A percentile compares a stretch with the other conserved stretches of the same genome.
Conservation (phyloP, 1,140 invertebrate species). For the Heliothis subflexa region DNA sequence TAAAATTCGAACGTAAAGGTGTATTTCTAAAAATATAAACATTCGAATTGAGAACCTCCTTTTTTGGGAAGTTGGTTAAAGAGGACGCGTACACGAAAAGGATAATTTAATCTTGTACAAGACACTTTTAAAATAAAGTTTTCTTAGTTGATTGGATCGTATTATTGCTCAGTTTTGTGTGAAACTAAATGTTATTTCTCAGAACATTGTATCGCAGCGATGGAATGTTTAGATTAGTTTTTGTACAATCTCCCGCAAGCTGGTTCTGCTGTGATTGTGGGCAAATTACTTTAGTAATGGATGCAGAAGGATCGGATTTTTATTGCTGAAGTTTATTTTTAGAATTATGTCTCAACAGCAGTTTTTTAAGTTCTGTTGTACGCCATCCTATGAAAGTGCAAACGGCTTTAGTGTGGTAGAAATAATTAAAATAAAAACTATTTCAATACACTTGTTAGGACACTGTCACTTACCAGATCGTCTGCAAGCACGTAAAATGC, state of each 20-base stretch:
- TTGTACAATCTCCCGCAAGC: slow-evolving; percentile 23
- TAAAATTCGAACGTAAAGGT: too few species aligned
- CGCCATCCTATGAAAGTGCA: too few species aligned
- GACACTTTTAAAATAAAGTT: slow-evolving; percentile 36
- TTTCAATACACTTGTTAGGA: too few species aligned
- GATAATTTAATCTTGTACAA: slow-evolving; percentile 14
- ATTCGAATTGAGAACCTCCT: too few species aligned
- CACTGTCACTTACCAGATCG: too few species aligned
- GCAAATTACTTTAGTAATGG: background rate
- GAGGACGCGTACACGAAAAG: background rate
- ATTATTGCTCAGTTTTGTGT: slow-evolving; percentile 33
- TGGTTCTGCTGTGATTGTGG: slow-evolving; percentile 14
- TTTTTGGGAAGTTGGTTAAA: background rate
- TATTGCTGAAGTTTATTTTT: background rate
- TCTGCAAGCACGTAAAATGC: too few species aligned
- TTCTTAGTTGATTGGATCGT: slow-evolving; percentile 40
- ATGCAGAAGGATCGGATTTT: background rate
- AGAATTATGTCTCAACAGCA: background rate
- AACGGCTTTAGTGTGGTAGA: too few species aligned
- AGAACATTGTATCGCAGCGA: slow-evolving; percentile 15
- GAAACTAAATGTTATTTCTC: slow-evolving; percentile 40
- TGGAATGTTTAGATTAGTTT: slow-evolving; percentile 15
- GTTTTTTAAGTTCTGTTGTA: too few species aligned
- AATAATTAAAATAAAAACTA: too few species aligned
- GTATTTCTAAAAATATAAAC: too few species aligned